A percentile compares a stretch with the other conserved stretches of the same genome.
phyloP scores from a whole-genome alignment of 2,797 vertebrate species.

The Eremophila alpestris region DNA sequence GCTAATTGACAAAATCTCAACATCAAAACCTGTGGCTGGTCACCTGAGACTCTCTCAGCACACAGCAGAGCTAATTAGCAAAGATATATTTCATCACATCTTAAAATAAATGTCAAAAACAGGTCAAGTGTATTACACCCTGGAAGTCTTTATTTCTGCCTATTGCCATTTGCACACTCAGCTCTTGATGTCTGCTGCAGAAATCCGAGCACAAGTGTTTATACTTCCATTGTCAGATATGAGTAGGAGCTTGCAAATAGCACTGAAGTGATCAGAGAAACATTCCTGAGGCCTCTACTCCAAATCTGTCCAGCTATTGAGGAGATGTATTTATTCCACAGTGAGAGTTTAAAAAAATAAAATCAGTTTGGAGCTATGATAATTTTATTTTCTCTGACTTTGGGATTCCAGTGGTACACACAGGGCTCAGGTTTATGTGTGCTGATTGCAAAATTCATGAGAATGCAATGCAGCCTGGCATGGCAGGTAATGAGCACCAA shows the following conservation, averaged over 20 bases:
- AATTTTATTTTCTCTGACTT: neutral
- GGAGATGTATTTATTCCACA: neutral
- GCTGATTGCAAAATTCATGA: neutral
- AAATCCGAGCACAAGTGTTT: neutral
- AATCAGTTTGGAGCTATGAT: neutral
- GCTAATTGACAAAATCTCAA: neutral
- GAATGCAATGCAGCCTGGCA: neutral
- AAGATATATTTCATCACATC: neutral
- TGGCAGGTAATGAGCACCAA: neutral
- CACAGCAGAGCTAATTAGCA: neutral
- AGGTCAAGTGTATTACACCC: slow-evolving; percentile 8
- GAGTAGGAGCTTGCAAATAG: neutral
- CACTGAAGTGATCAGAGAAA: neutral
- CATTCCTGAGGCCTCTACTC: neutral
- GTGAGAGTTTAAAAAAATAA: neutral
- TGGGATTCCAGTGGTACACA: neutral
- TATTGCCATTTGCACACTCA: neutral
- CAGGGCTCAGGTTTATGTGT: neutral
- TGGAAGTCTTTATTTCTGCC: slow-evolving; percentile 9
- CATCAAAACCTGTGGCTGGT: neutral
- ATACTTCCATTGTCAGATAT: neutral
- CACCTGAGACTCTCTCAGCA: neutral
- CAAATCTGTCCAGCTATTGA: neutral
- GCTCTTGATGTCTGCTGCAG: neutral
- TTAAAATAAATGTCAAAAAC: slow-evolving; percentile 11